Base-by-base conservation (phyloP, 2,797 vertebrate genomes). In the Eupleurogrammus muticus region DNA sequence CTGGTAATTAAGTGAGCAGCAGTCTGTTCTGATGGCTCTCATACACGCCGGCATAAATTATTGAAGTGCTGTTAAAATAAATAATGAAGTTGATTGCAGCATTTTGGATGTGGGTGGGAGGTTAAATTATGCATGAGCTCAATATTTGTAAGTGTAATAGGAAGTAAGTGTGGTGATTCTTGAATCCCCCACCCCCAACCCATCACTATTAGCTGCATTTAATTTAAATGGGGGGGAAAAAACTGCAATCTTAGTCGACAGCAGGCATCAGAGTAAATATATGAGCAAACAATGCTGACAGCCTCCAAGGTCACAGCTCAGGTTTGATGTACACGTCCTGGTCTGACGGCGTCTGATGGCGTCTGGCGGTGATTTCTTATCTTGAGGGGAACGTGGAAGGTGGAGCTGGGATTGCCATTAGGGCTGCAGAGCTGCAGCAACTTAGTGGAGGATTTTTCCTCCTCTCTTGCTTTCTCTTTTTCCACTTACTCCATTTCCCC, bases 81-180 rank as follows among this genome's bases (percentile, higher is more conserved):
- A 94, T 92, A 90, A 91, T 90, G 70, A 92, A 94, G 86, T 85
- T 69, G 76, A 87, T 83, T 83, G 89, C 85, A 87, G 83, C 89
- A 84, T 91, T 89, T 90, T 88, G 88, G 85, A 84, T 85, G 90
- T 92, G 88, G 90, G 92, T 73, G 90, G 87, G 76, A 85, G 81
- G 86, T 90, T 94, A 77, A 92, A 94, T 93, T 92, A 94, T 94
- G 92, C 89, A 94, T 90, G 87, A 88, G 85, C 88, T 91, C 80
- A 90, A 92, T 93, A 92, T 94, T 93, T 93, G 91, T 91, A 91
- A 91, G 88, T 91, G 88, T 92, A 93, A 93, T 90, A 86, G 86
- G 83, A 91, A 90, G 87, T 85, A 91, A 92, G 81, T 83, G 87
- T 69, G 61, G 55, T 59, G 76, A 44, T 65, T 72, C 82, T 70